Evolutionary conservation across 2,888 invertebrate genomes (phyloP), one percentile per base, ranked within the genome.

Genomic region (Drosophila kambysellisi): DNA sequence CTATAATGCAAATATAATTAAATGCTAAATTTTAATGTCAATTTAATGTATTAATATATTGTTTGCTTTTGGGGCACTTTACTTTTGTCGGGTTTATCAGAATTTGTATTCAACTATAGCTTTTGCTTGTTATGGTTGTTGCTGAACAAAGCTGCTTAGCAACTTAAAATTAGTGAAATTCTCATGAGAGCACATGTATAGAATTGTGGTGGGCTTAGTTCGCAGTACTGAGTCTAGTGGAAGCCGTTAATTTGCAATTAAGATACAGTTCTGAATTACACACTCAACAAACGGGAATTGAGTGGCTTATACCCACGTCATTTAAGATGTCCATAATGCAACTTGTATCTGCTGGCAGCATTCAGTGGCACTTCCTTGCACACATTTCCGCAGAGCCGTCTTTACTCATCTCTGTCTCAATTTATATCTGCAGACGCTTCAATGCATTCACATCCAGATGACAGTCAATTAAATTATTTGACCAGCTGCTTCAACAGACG

Each of bases 31-130:
- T 63, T 37, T 2, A n/a, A 32, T 63, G 17, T n/a, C 9, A 8
- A 37, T 70, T 48, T 15, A 3, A 46, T 35, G 20, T 57, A 30
- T 41, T n/a, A 52, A 51, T 48, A 56, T 52, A 54, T 30, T 33
- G 48, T 57, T 61, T 58, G 48, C 41, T 32, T 52, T 62, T 58
- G 30, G 4, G 5, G 29, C 62, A 25, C 8, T 15, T 46, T 46
- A 15, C 1, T 8, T 25, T 25, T 58, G 43, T 76, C 58, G 56
- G 72, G 51, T 87, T 71, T 64, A 69, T 79, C 64, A 71, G 74
- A 61, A 67, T 77, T 77, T 74, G 62, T 62, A 66, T 70, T 84
- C 48, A 73, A 77, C 15, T 53, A 17, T 51, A 59, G 35, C 35
- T 52, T 67, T 25, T n/a, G 54, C n/a, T 15, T 62, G 43, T 15